Evolutionary conservation across 2,797 vertebrate species (phyloP).

Genomic region (Coranthus polyacanthus): DNA sequence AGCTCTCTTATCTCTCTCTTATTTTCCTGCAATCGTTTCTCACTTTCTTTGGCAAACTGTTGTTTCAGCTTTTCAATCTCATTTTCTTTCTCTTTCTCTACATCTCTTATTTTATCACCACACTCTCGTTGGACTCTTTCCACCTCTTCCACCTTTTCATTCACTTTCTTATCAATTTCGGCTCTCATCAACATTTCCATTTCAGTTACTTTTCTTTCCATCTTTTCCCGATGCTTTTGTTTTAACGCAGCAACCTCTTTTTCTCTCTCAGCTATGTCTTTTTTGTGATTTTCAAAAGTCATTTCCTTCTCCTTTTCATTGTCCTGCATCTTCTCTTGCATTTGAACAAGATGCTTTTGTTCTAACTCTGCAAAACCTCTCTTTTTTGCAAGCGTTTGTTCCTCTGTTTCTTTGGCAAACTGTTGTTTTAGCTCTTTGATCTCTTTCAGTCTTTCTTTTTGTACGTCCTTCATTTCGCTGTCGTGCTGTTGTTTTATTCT

Average conservation of each 20-base stretch:
- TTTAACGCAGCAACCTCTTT: slow-evolving; percentile 40
- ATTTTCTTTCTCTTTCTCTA: slow-evolving; percentile 36
- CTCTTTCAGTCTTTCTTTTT: slow-evolving; percentile 28
- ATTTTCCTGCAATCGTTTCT: slow-evolving; percentile 41
- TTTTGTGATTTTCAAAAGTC: slow-evolving; percentile 24
- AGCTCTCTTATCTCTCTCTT: slow-evolving; percentile 39
- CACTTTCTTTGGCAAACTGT: slow-evolving; percentile 28
- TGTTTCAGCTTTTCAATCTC: slow-evolving; percentile 31
- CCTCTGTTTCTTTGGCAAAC: slow-evolving; percentile 37
- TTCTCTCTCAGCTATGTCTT: slow-evolving; percentile 44
- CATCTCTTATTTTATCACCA: background rate
- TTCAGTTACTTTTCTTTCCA: slow-evolving; percentile 29
- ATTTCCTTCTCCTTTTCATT: slow-evolving; percentile 54
- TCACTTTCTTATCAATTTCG: slow-evolving; percentile 33
- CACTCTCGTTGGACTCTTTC: slow-evolving; percentile 8
- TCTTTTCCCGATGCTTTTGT: slow-evolving; percentile 40
- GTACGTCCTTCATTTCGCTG: slow-evolving; percentile 11
- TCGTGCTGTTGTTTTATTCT: too few species aligned
- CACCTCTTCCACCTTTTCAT: slow-evolving; percentile 44
- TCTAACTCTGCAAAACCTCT: slow-evolving; percentile 42
- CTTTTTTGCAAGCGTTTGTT: slow-evolving; percentile 28
- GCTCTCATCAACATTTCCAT: slow-evolving; percentile 33
- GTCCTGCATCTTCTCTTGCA: slow-evolving; percentile 28
- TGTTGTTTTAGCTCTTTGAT: slow-evolving; percentile 33
- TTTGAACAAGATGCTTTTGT: background rate